Conservation (phyloP, 2,888 invertebrate genomes). For the Parnassius orleans region DNA sequence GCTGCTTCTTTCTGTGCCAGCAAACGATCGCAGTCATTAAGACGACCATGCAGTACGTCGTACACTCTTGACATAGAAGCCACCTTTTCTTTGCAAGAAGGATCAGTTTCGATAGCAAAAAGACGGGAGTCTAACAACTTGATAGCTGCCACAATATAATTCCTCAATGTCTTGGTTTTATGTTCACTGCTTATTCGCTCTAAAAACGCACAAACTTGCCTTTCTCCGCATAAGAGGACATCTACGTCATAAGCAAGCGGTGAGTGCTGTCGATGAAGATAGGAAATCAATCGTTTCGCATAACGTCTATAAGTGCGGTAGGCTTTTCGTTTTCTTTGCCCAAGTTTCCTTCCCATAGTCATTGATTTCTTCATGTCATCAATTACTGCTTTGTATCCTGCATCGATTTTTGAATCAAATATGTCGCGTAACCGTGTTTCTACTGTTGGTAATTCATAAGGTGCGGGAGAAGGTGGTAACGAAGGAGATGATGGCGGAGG, state of each 20-base stretch:
- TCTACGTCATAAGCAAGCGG: conserved; percentile 77
- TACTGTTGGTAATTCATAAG: conserved; percentile 70
- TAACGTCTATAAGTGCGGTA: conserved; percentile 75
- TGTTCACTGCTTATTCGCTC: conserved; percentile 73
- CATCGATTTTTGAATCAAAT: conserved; percentile 75
- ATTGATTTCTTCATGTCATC: conserved; percentile 80
- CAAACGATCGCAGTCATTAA: conserved; percentile 70
- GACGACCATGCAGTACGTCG: conserved; percentile 65
- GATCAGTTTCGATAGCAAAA: conserved; percentile 76
- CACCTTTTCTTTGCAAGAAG: conserved; percentile 74
- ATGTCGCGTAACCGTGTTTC: conserved; percentile 72
- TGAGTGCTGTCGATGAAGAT: conserved; percentile 73
- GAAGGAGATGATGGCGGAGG: conserved; percentile 74
- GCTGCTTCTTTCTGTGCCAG: conserved; percentile 60
- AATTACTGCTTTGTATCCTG: conserved; percentile 78
- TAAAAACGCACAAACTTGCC: conserved; percentile 72
- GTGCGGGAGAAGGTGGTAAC: conserved; percentile 68
- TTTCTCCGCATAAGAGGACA: conserved; percentile 70
- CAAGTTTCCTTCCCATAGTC: conserved; percentile 73
- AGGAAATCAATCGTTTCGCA: conserved; percentile 72
- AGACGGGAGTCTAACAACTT: conserved; percentile 73
- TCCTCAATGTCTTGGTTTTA: conserved; percentile 73
- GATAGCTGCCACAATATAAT: conserved; percentile 75
- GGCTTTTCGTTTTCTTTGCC: conserved; percentile 70
- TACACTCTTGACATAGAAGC: conserved; percentile 75